Percentiles rank a stretch among this genome's conserved stretches.
phyloP scores from a whole-genome alignment of 2,797 vertebrate genomes.

The Acridotheres tristis region DNA sequence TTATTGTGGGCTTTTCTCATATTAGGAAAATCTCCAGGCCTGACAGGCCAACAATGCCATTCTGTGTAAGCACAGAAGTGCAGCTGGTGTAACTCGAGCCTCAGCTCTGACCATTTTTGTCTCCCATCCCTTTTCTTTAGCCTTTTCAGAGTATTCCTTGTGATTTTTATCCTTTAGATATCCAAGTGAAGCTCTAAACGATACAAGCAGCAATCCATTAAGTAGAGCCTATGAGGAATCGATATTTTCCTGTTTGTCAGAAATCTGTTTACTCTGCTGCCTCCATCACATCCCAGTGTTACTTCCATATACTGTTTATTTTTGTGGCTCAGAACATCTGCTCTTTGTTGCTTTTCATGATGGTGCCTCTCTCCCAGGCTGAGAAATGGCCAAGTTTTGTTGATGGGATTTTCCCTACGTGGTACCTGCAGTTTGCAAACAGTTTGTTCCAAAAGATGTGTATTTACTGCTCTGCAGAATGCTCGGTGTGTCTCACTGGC shows the following conservation, averaged over 20 bases:
- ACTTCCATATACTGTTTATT: neutral
- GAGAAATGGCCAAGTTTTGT: neutral
- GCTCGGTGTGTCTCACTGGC: fast-evolving
- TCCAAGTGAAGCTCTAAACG: neutral
- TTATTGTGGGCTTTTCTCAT: neutral
- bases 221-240: neutral
- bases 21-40: neutral
- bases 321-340: neutral
- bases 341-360: neutral
- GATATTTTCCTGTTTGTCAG: neutral
- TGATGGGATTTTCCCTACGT: neutral
- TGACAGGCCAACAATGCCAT: neutral
- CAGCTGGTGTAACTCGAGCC: neutral
- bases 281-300: neutral
- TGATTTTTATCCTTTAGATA: neutral
- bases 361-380: neutral
- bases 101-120: neutral
- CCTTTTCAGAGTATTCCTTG: neutral
- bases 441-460: neutral
- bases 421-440: neutral
- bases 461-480: neutral
- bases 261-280: neutral
- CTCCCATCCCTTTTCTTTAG: neutral
- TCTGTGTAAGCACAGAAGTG: neutral
- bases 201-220: neutral